phyloP scores from a whole-genome alignment of 2,797 vertebrate genomes.

The Alca torda region DNA sequence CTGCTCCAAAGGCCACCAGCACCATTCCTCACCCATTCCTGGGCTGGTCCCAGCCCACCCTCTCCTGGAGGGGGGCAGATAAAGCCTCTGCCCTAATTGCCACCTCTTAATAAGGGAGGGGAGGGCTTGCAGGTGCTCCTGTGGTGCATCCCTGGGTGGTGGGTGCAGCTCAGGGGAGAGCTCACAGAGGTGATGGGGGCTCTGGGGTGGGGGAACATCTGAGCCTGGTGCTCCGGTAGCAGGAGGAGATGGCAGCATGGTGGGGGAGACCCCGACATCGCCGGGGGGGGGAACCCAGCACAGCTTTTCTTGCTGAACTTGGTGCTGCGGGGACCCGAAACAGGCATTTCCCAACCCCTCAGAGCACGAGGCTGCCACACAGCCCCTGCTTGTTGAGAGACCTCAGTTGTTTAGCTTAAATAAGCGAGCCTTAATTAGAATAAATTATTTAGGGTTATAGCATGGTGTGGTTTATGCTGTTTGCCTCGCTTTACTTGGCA shows the following conservation, averaged over 20 bases:
- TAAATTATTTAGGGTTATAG: background rate
- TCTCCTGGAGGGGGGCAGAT: background rate
- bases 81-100: background rate
- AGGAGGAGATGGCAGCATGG: too few relatives aligned
- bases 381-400: background rate
- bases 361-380: background rate
- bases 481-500: background rate
- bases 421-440: background rate
- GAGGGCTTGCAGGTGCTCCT: background rate
- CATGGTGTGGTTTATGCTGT: background rate
- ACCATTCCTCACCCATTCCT: too few relatives aligned
- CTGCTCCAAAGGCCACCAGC: background rate
- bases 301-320: background rate
- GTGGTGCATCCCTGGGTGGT: background rate
- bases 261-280: too few relatives aligned
- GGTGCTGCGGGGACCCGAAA: background rate
- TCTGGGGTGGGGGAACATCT: too few relatives aligned
- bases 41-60: too few relatives aligned
- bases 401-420: background rate
- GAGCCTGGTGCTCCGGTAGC: background rate
- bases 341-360: rapidly evolving
- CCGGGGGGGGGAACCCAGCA: background rate
- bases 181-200: too few relatives aligned
- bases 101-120: background rate
- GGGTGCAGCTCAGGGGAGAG: background rate